Base-by-base conservation (phyloP, 2,113 vertebrate species). In the Limanda limanda region DNA sequence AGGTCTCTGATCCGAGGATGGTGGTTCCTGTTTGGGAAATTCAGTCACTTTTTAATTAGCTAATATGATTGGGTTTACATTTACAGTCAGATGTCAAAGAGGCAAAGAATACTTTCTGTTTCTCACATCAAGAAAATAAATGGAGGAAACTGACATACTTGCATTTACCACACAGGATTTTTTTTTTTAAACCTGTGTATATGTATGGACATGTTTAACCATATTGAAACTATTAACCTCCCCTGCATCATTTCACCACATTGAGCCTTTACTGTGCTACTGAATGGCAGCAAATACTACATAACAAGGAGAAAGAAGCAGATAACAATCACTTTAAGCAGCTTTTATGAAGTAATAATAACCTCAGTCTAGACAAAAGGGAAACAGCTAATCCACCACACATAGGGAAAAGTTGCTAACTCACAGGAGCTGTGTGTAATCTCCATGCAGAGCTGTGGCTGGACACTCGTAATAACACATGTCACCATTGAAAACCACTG, bases 341-440 rank as follows among this genome's bases (percentile, higher is more conserved):
- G 51, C 5, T 70, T 81, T 57, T 65, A 18, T 68, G 51, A 14
- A 42, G 40, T 67, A 56, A 52, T 56, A 66, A 76, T 57, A 72
- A 21, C 21, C 24, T n/a, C 24, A 55, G 51, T 40, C 40, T 72
- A 72, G 78, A 85, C 65, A 81, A 73, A 81, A 74, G 57, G 17
- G 35, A 35, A 47, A 78, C 5, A 48, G 70, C 73, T 47, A 31
- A 56, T 3, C 31, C 35, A 71, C 23, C 27, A 51, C 59, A 74
- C 78, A 81, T 86, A 71, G 83, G 61, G 75, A 78, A 51, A 90
- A 79, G 71, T 85, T 82, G 81, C 81, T 89, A 83, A 74, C 74
- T 76, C 21, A 18, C n/a, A 74, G 1, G 0, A 86, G 61, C 35
- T 18, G 5, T 59, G 40, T 83, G 71, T 6, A 52, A 13, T 40